Base-by-base conservation (phyloP, 2,797 vertebrate species). In the Diceros bicornis region DNA sequence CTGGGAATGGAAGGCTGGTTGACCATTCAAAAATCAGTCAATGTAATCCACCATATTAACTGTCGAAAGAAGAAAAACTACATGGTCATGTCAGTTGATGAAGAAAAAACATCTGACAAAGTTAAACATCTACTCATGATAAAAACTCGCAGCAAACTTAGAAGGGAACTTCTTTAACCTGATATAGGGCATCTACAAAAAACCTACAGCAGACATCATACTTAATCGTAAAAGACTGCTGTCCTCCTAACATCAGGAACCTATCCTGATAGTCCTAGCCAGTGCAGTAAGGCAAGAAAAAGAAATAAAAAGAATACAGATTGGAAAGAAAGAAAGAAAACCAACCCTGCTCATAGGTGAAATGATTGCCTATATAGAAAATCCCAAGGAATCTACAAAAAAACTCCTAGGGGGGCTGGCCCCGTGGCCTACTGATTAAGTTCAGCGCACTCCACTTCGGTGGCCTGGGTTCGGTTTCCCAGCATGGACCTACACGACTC, bases 271-370 rank as follows among this genome's bases (percentile, higher is more conserved):
- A 86, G 79, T 77, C 37, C 64, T 66, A 44, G 17, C 20, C 13
- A 69, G 32, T 72, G 25, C 1, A 83, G 32, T 27, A 50, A 91
- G 77, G 34, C 57, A 83, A 61, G 64, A 66, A 89, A 94, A 92
- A 72, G 47, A 34, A 86, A 66, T 52, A n/a, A 52, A 20, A 23
- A 23, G 41, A 59, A 55, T 64, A 20, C 25, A 84, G 41, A 82
- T 55, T 41, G 62, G 34, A 74, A 96, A 89, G 69, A 52, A 88
- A 88, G 64, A 93, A 85, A 50, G 52, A 94, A 84, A 97, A 72
- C 29, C 17, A 64, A 62, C 44, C 16, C 2, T 90, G 10, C 57
- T 88, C 4, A 25, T 57, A 62, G 34, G 64, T 82, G 55, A 72
- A 27, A n/a, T 77, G 61, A 84, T 88, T 90, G 34, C 6, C 47